Evolutionary conservation across 2,888 invertebrate genomes (phyloP), one percentile per base, ranked within the genome.

Genomic region (Microctonus aethiopoides): DNA sequence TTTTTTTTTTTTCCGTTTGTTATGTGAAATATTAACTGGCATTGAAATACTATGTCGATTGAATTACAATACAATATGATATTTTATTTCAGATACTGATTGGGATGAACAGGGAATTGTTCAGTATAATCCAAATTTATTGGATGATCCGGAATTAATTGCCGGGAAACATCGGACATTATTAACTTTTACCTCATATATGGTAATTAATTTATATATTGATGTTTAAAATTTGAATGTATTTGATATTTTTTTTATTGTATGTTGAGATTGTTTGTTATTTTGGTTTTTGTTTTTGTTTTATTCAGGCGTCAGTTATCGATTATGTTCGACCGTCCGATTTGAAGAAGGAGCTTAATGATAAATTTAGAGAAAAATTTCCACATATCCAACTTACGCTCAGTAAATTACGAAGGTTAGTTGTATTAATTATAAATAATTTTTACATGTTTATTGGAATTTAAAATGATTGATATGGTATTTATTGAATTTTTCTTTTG

Each of bases 301-400:
- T 32, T 62, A 56, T 52, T 46, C 85, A 91, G 91, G 96, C 97
- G 0, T 98, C 98, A 0, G 95, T 98, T 59, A 98, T 98, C 79
- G 97, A 98, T 87, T 98, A 98, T 84, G 97, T 97, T 5, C 93
- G 96, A 76, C 97, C 98, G 16, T 95, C 96, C 41, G 97, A 98
- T 86, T 88, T 98, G 77, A 99, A 99, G 87, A 96, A 96, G 85
- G 98, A 98, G 87, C 89, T 99, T 59, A 99, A 99, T 87, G 98
- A 98, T 83, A 97, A 98, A 87, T 99, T 99, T 84, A 91, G 92
- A 77, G 96, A 96, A 79, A 95, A 96, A 83, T 99, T 98, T 88
- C 99, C 99, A 0, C 93, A 95, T 79, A 93, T 99, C 75, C 95
- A 98, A 84, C 88, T 99, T 34, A 97, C 98, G 3, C 89, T 99